Evolutionary conservation across 2,888 invertebrate genomes (phyloP), one percentile per base, ranked within the genome.

Genomic region (Eucriotettix oculatus): DNA sequence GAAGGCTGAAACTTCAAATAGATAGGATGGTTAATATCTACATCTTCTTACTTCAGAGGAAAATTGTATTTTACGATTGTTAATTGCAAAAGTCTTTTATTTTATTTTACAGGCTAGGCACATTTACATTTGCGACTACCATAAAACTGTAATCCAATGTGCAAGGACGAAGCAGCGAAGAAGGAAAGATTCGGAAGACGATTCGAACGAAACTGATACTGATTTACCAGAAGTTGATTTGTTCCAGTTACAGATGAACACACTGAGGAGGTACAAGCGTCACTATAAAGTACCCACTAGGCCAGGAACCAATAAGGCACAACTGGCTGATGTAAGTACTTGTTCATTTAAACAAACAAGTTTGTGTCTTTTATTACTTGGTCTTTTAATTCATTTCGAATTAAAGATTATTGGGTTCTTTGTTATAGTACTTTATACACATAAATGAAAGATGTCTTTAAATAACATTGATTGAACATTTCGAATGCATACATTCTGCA

Each of bases 61-160:
- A 48, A 48, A 48, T 48, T 2, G 2, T 48, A 5, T 2, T 48
- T 48, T 12, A 48, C 12, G 12, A 48, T 7, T 14, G 9, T 48
- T 14, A n/a, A 14, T 14, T 48, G 11, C 54, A 16, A 3, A 54
- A 54, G 14, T 5, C 48, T 9, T 48, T 48, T n/a, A n/a, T n/a
- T 48, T 48, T 16, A 48, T 72, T 56, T 67, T 71, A 0, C 74
- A 93, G 93, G 93, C 91, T 52, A 83, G 89, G 68, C 96, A 97
- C 72, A 92, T 90, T 68, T 96, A 97, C 73, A 97, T 97, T 69
- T 97, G 97, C 76, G 97, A 97, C 72, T 86, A 87, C 71, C 97
- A 97, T 75, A 97, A 97, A 76, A 86, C 87, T 72, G 87, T 95
- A 70, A 97, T 97, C 68, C 96, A 96, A 73, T 90, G 90, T 73